Percentiles rank a stretch among this genome's conserved stretches.
These are phyloP conservation scores for Drosophila histrio DNA, from an alignment of 2,888 invertebrate species.

Conservation along the genomic window DNA sequence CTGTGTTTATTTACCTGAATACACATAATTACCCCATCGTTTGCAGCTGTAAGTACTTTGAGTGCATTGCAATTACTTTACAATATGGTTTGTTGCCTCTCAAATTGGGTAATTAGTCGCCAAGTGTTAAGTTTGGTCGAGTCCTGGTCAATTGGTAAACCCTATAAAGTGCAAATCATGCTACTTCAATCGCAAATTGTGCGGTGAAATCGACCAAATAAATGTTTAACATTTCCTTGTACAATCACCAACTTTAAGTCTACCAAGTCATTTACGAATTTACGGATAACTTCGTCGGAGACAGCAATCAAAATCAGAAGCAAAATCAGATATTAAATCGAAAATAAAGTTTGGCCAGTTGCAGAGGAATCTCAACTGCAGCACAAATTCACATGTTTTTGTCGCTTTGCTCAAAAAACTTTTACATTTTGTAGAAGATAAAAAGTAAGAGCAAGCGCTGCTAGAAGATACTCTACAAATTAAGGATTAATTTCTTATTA, in stretches of 20 bases:
- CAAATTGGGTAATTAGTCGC: conserved; percentile 32
- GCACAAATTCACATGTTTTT: conserved; percentile 32
- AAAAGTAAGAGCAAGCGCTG: background rate
- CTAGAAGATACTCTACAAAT: background rate
- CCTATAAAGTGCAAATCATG: conserved; percentile 6
- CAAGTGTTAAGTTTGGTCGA: conserved; percentile 2
- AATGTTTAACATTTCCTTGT: background rate
- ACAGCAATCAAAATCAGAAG: conserved; percentile 30
- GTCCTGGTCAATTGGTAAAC: background rate
- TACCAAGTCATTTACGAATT: conserved; percentile 24
- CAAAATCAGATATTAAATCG: conserved; percentile 4
- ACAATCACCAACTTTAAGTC: conserved; percentile 22
- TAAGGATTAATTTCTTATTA: background rate
- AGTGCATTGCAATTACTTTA: conserved; percentile 29
- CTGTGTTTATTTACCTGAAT: conserved; percentile 7
- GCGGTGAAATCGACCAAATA: conserved; percentile 32
- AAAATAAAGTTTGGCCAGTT: conserved; percentile 33
- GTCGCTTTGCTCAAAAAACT: conserved; percentile 20
- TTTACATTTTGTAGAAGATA: conserved; percentile 5
- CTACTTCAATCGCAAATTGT: conserved; percentile 21
- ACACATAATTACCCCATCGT: conserved; percentile 29
- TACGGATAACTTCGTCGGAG: conserved; percentile 23
- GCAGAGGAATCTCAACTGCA: conserved; percentile 12
- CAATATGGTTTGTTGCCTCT: conserved; percentile 5
- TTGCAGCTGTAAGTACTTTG: conserved; percentile 1